A percentile compares a stretch with the other conserved stretches of the same genome.
Conservation (phyloP, 2,113 vertebrate genomes). For the Gracilinanus agilis region DNA sequence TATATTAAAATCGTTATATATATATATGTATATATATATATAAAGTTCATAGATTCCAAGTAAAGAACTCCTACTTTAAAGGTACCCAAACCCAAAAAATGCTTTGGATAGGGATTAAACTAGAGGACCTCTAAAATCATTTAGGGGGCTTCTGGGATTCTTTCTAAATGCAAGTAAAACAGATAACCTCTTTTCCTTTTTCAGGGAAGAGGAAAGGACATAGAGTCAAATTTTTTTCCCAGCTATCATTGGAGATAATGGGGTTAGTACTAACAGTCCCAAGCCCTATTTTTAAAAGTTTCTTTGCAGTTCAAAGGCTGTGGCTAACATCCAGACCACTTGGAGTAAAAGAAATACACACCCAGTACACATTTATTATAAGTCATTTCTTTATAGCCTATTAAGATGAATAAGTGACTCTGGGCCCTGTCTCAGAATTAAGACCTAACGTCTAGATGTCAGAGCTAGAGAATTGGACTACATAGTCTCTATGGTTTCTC, state of each 20-base stretch:
- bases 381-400: constrained; percentile 2
- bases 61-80: neutral
- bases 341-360: neutral
- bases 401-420: neutral
- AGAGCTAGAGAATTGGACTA: neutral
- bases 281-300: neutral
- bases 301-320: neutral
- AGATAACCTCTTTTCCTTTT: neutral
- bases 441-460: neutral
- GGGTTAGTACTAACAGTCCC: neutral
- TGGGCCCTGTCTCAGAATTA: neutral
- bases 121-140: neutral
- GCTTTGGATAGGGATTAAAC: neutral
- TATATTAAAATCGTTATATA: neutral
- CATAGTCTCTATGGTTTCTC: neutral
- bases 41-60: neutral
- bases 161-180: neutral
- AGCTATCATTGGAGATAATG: neutral
- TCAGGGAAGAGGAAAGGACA: neutral
- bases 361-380: neutral
- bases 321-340: neutral
- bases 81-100: neutral
- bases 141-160: neutral
- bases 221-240: neutral
- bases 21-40: too few species aligned